phyloP scores from a whole-genome alignment of 1,140 invertebrate species.

The Drosophila carrolli region DNA sequence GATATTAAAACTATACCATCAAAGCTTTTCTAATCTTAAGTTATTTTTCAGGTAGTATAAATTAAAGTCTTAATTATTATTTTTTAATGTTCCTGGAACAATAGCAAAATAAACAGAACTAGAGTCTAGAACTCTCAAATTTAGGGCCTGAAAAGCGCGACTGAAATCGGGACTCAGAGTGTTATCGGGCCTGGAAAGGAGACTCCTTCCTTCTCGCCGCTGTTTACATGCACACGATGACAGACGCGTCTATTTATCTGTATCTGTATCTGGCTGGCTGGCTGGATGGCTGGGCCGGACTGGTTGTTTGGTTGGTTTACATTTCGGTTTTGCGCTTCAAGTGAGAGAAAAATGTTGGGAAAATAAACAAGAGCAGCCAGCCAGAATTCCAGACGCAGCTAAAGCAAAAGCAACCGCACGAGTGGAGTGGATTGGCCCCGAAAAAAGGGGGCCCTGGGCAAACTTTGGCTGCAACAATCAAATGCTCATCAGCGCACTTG shows the following conservation, averaged over 20 bases:
- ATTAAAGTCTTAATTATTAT: background rate
- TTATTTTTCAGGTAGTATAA: no score
- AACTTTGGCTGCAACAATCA: conserved; percentile 70
- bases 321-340: conserved; percentile 75
- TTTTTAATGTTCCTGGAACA: background rate
- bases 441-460: conserved; percentile 24
- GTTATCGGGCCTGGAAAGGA: conserved; percentile 1
- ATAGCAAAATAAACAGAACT: background rate
- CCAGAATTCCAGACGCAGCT: conserved; percentile 46
- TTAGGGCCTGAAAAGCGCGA: background rate
- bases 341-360: conserved; percentile 80
- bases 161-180: background rate
- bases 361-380: conserved; percentile 69
- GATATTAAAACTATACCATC: no score
- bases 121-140: background rate
- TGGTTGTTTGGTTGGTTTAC: conserved; percentile 69
- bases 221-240: conserved; percentile 43
- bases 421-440: conserved; percentile 48
- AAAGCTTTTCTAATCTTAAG: no score
- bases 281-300: background rate
- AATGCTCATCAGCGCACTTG: conserved; percentile 83
- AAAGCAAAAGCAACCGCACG: conserved; percentile 17
- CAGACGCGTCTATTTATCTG: conserved; percentile 64
- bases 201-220: conserved; percentile 9
- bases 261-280: conserved; percentile 44